Conservation (phyloP, 2,113 vertebrate species). For the Lagopus leucura region DNA sequence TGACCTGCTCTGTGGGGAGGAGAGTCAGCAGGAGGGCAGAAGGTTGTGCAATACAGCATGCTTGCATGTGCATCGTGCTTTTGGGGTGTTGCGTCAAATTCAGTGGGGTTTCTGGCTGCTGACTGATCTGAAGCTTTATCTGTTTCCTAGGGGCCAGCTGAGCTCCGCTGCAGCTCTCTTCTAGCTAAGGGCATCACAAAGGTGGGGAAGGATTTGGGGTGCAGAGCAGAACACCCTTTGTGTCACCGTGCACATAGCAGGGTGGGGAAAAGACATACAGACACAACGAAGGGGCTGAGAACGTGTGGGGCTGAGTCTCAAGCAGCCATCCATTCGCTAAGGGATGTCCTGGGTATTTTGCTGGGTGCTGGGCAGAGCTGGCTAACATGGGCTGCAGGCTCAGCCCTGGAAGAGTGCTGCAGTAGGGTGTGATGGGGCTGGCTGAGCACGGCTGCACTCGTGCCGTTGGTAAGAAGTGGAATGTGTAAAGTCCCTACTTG, state of each 20-base stretch:
- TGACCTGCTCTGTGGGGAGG: background rate
- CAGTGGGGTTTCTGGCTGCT: background rate
- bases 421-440: rapidly evolving
- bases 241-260: too few species aligned
- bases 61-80: too few species aligned
- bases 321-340: background rate
- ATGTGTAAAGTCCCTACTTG: background rate
- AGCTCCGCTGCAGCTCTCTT: background rate
- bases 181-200: background rate
- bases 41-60: background rate
- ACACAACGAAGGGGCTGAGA: background rate
- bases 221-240: rapidly evolving
- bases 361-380: too few species aligned
- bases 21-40: background rate
- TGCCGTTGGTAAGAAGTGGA: rapidly evolving
- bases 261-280: background rate
- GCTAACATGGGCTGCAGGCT: background rate
- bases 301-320: background rate
- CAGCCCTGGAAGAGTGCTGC: background rate
- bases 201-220: too few species aligned
- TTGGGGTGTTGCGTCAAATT: too few species aligned
- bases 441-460: rapidly evolving
- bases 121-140: background rate
- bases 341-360: too few species aligned
- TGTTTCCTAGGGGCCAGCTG: background rate